Evolutionary conservation across 2,113 vertebrate species (phyloP).

Genomic region (Oryzias celebensis): DNA sequence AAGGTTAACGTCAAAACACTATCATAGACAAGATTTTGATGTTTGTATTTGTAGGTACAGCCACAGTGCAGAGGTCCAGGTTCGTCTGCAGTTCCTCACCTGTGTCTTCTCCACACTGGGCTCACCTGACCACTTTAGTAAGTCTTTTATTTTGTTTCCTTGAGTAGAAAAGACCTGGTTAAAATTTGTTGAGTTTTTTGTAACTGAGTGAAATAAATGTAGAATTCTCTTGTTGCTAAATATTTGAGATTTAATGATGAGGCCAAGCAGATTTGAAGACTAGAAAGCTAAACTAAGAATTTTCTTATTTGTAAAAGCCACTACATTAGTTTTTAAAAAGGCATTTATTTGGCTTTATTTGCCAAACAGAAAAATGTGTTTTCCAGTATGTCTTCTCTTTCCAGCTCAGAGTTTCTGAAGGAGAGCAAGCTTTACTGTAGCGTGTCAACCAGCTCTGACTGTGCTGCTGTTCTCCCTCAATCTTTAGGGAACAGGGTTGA

Average conservation of each 20-base stretch:
- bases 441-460: background rate
- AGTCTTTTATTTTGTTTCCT: slow-evolving; percentile 51
- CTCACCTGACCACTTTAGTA: slow-evolving; percentile 98
- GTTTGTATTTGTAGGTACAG: slow-evolving; percentile 82
- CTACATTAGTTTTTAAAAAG: too few relatives aligned
- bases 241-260: too few relatives aligned
- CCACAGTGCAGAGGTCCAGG: slow-evolving; percentile 97
- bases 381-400: background rate
- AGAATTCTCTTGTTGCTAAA: too few relatives aligned
- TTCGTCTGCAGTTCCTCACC: slow-evolving; percentile 96
- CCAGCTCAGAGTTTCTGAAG: background rate
- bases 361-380: background rate
- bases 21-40: background rate
- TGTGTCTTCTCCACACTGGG: slow-evolving; percentile 98
- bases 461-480: background rate
- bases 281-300: too few relatives aligned
- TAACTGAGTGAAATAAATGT: too few relatives aligned
- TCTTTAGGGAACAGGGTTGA: background rate
- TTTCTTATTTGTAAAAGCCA: too few relatives aligned
- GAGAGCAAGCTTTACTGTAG: background rate
- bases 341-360: too few relatives aligned
- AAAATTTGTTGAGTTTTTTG: too few relatives aligned
- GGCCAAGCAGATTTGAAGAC: too few relatives aligned
- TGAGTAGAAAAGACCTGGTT: background rate
- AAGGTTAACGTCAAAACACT: background rate